Evolutionary conservation across 2,113 vertebrate species (phyloP).

Genomic region (Lontra canadensis): DNA sequence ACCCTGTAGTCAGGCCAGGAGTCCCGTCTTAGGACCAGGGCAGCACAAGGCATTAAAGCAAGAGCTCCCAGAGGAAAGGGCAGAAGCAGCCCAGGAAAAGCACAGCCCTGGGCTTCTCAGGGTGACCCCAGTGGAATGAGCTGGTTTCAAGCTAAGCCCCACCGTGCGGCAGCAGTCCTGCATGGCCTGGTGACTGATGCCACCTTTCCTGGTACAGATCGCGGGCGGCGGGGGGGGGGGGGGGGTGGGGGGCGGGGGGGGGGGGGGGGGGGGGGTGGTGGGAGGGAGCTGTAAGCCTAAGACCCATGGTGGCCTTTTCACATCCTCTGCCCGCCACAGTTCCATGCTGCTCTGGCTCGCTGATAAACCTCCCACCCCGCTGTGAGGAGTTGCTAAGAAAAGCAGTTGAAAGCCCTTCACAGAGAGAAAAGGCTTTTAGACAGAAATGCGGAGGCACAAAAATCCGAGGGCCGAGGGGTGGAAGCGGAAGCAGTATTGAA

Average conservation of each 20-base stretch:
- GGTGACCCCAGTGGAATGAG: not conserved
- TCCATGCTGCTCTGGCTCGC: conserved; percentile 38
- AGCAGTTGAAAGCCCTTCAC: conserved; percentile 69
- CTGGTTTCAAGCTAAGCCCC: not conserved
- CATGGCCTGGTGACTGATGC: not conserved
- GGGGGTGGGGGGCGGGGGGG: too few species aligned
- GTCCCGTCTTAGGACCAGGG: not conserved
- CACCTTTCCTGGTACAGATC: not conserved
- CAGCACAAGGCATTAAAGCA: not conserved
- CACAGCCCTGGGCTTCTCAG: not conserved
- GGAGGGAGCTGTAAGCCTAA: not conserved
- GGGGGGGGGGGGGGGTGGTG: too few species aligned
- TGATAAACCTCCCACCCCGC: conserved; percentile 61
- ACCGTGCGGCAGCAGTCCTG: not conserved
- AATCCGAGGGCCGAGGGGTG: not conserved
- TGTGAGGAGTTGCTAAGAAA: conserved; percentile 74
- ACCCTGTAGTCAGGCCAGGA: not conserved
- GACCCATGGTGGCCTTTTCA: not conserved
- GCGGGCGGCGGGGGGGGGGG: too few species aligned
- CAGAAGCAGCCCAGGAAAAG: not conserved
- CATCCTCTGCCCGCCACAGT: not conserved
- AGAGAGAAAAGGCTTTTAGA: conserved; percentile 66
- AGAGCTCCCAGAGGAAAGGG: not conserved
- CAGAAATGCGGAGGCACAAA: conserved; percentile 50
- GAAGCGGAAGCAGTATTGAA: conserved; percentile 16